These are phyloP conservation scores for Adelphocoris suturalis DNA, from an alignment of 2,888 invertebrate species.

Conservation along the genomic window DNA sequence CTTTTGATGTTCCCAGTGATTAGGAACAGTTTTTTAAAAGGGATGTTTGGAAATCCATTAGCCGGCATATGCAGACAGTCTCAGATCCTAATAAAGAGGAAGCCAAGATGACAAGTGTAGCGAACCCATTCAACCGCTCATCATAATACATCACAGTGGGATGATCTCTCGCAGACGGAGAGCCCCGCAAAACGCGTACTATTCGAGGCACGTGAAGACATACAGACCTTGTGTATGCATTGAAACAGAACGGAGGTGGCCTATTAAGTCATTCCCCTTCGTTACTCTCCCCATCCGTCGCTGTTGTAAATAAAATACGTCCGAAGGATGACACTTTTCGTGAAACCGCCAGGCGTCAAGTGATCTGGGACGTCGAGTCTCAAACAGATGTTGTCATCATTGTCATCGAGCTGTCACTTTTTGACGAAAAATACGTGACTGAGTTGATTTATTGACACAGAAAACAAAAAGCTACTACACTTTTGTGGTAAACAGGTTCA, in stretches of 20 bases:
- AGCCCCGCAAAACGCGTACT: conserved; percentile 4
- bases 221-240: conserved; percentile 64
- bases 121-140: no score
- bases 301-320: conserved; percentile 46
- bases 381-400: not conserved
- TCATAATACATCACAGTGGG: no score
- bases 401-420: not conserved
- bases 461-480: no score
- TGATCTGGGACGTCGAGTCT: no score
- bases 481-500: no score
- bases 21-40: no score
- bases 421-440: not conserved
- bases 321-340: conserved; percentile 48
- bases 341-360: not conserved
- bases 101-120: no score
- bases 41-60: no score
- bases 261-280: conserved; percentile 71
- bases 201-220: conserved; percentile 67
- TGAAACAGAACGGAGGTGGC: conserved; percentile 70
- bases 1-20: no score
- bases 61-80: no score
- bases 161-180: not conserved
- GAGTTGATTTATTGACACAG: no score
- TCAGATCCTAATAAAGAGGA: no score
- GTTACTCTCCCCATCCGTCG: conserved; percentile 69